Base-by-base conservation (phyloP, 1,140 invertebrate genomes). In the Magallana ariakensis region DNA sequence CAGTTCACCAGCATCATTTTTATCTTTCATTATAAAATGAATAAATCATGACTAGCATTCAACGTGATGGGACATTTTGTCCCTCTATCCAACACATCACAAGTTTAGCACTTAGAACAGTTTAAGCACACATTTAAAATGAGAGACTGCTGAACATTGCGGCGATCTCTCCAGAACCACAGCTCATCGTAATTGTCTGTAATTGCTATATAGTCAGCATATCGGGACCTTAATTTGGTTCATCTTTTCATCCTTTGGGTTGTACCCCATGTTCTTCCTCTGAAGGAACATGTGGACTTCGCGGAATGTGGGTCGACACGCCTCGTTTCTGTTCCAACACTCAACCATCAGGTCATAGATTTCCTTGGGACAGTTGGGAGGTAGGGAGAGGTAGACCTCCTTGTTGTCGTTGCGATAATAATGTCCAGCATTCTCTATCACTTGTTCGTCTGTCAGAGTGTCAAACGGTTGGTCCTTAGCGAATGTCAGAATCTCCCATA, bases 221-320 rank as follows among this genome's bases (percentile, higher is more conserved):
- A 94, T 91, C 19, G 93, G 92, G 56, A 94, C 90, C 87, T 91
- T 92, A 10, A 92, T 92, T 87, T 93, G 92, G 87, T 90, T 92
- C 90, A 94, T 92, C 87, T 93, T 93, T 89, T 94, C 93, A 66
- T 94, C 94, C 82, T 92, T 91, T 13, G 94, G 93, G 87, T 94
- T 93, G 87, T 94, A 94, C 58, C 97, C 97, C 89, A 98, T 96
- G 94, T 97, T 97, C 95, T 98, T 98, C 89, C 97, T 96, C 93
- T 98, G 97, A 66, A 99, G 96, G 95, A 98, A 98, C 92, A 98
- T 96, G 93, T 98, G 97, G 87, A 99, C 97, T 95, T 98, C 97
- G 87, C 97, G 95, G 95, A 99, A 99, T 87, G 97, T 97, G 19
- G 98, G 98, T n/a, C 98, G 96, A 86, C 92, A 91, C 55, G 90